phyloP scores from a whole-genome alignment of 2,797 vertebrate species.

The Enteromius treurensis region DNA sequence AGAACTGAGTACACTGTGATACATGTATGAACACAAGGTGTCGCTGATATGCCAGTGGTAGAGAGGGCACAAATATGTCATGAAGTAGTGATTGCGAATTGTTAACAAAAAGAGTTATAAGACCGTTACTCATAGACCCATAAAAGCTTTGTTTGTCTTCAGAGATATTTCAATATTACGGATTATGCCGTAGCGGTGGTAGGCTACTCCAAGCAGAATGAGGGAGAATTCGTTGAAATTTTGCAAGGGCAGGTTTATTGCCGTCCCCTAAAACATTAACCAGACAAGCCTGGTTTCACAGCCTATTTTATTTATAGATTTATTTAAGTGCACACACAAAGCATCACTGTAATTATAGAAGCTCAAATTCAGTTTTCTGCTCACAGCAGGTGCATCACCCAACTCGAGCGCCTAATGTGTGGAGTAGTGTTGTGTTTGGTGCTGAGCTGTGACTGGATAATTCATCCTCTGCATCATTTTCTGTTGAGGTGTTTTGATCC shows the following conservation, averaged over 20 bases:
- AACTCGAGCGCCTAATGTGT: neutral
- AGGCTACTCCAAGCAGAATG: neutral
- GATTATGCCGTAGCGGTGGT: neutral
- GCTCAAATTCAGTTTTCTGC: neutral
- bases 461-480: neutral
- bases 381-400: neutral
- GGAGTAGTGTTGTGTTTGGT: neutral
- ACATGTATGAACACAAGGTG: too few relatives aligned
- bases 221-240: neutral
- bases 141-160: too few relatives aligned
- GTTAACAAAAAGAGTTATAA: too few relatives aligned
- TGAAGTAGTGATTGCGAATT: too few relatives aligned
- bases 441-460: neutral
- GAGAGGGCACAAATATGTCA: too few relatives aligned
- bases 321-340: neutral
- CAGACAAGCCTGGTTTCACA: neutral
- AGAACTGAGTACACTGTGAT: too few relatives aligned
- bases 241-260: neutral
- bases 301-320: neutral
- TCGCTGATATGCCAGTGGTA: too few relatives aligned
- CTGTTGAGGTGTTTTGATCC: neutral
- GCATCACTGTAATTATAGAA: neutral
- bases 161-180: too few relatives aligned
- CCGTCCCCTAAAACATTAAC: neutral
- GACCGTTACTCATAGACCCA: too few relatives aligned